Percentiles rank a stretch among this genome's conserved stretches.
These are phyloP conservation scores for Philereme vetulata DNA, from an alignment of 2,888 invertebrate genomes.

Conservation along the genomic window DNA sequence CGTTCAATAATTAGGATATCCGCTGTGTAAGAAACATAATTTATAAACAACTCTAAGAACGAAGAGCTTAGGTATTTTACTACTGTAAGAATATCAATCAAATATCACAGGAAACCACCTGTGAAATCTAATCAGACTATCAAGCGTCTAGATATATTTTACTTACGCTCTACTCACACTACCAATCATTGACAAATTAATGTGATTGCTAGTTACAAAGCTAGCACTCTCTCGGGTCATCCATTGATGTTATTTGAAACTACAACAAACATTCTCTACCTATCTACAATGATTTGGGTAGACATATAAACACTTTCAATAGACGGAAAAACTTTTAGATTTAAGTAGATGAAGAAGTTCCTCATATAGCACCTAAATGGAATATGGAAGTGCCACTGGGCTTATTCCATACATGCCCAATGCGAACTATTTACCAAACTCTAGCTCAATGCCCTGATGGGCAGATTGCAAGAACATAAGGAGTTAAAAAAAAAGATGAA, in stretches of 20 bases:
- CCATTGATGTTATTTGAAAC: slow-evolving; percentile 19
- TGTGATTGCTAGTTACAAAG: slow-evolving; percentile 28
- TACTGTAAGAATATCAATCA: too few relatives aligned
- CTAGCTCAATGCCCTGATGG: not conserved
- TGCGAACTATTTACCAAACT: too few relatives aligned
- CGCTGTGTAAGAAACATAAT: too few relatives aligned
- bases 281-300: not conserved
- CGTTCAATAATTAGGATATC: too few relatives aligned
- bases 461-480: not conserved
- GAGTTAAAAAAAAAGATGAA: too few relatives aligned
- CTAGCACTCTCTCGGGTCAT: slow-evolving; percentile 23
- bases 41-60: too few relatives aligned
- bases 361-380: too few relatives aligned
- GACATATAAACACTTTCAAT: not conserved
- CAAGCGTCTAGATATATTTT: not conserved
- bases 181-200: slow-evolving; percentile 27
- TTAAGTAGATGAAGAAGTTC: slow-evolving; percentile 1
- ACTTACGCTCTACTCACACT: not conserved
- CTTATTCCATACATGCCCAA: too few relatives aligned
- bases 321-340: too few relatives aligned
- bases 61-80: too few relatives aligned
- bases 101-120: too few relatives aligned
- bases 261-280: slow-evolving; percentile 16
- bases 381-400: too few relatives aligned
- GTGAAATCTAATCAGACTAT: not conserved